Evolutionary conservation across 2,113 vertebrate genomes (phyloP).

Genomic region (Amphiprion percula): DNA sequence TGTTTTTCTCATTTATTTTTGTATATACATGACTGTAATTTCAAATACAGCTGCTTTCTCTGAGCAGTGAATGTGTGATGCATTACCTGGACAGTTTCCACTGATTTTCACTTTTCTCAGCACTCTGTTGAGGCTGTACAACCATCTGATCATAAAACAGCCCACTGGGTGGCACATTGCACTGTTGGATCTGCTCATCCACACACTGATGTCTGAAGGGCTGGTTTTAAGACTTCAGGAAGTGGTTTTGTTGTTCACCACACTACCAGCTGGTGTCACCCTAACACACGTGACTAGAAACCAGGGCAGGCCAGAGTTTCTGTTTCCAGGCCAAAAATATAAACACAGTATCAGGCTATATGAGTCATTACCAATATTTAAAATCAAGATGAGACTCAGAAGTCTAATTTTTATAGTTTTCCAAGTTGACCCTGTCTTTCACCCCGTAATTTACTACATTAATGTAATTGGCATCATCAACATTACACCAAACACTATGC

Average conservation of each 20-base stretch:
- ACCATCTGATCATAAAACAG: too few relatives aligned
- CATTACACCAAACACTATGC: background rate
- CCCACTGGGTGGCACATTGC: background rate
- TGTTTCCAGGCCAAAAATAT: background rate
- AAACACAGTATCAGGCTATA: too few relatives aligned
- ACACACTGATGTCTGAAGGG: background rate
- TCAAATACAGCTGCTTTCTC: background rate
- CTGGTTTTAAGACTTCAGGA: too few relatives aligned
- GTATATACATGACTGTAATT: background rate
- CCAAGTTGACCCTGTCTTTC: too few relatives aligned
- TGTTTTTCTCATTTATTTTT: background rate
- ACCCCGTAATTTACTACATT: too few relatives aligned
- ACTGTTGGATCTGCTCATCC: background rate
- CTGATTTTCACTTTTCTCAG: background rate
- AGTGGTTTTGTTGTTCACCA: conserved; percentile 22
- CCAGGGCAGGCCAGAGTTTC: background rate
- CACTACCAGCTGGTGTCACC: conserved; percentile 53
- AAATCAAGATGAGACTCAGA: too few relatives aligned
- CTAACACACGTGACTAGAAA: background rate
- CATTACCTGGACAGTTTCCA: background rate
- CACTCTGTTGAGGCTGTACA: too few relatives aligned
- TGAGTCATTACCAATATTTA: background rate
- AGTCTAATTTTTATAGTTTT: too few relatives aligned
- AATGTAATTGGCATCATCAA: too few relatives aligned
- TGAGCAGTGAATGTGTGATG: background rate